Base-by-base conservation (phyloP, 2,797 vertebrate genomes). In the Nannoperca australis region DNA sequence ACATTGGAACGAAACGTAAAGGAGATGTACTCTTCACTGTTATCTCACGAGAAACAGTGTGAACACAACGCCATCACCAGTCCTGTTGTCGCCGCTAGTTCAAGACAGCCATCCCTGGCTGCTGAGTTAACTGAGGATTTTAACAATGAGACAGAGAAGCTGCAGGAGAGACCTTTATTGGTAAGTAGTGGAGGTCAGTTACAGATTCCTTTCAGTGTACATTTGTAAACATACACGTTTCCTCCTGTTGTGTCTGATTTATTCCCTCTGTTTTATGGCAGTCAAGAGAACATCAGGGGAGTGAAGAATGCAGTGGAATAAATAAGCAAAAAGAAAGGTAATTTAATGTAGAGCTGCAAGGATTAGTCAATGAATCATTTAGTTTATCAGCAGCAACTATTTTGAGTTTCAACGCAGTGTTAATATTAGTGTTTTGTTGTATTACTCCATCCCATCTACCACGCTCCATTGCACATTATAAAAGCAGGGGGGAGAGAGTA, bases 281-380 rank as follows among this genome's bases (percentile, higher is more conserved):
- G 95, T 77, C 94, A 74, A 85, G 90, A 73, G 92, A 92, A 54
- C 85, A 94, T 45, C 77, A 94, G 45, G 79, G 81, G 76, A 70
- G 62, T n/a, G 47, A 95, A 77, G 92, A 91, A 70, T 82, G 83
- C 56, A 83, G 89, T 68, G 89, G 47, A 61, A 65, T 92, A 81
- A 93, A 94, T 47, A 89, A 95, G 4, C 90, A 91, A 82, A 90
- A 91, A 64, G 85, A 95, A 72, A 95, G 94, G 96, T 97, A 94
- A 53, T 69, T 49, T 15, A n/a, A 65, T 71, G 6, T 24, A 56
- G 13, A 54, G 6, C 45, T 69, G n/a, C 5, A 36, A 2, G 2
- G 1, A 47, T 49, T 45, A 30, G 1, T 34, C 0, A 3, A 44
- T 54, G 0, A 12, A 42, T 49, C 0, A 1, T 40, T 24, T 34